These are phyloP conservation scores for Thryonomys swinderianus DNA, from an alignment of 2,113 vertebrate genomes.

Conservation along the genomic window DNA sequence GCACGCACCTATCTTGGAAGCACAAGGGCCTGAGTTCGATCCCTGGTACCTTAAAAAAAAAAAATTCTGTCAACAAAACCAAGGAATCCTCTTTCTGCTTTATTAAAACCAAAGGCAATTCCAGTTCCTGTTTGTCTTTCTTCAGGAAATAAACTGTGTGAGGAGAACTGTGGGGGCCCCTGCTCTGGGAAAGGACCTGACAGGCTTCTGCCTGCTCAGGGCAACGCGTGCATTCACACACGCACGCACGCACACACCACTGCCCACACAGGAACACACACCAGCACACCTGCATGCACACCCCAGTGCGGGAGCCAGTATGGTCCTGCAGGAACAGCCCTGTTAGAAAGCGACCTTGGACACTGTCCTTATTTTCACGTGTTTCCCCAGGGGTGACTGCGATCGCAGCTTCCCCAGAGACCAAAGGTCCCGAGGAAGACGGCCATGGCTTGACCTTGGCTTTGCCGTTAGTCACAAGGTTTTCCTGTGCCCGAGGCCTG, in stretches of 20 bases:
- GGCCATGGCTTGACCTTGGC: background rate
- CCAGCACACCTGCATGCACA: too few relatives aligned
- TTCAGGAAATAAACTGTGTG: slow-evolving; percentile 25
- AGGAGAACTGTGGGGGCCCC: rapidly evolving
- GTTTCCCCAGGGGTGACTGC: background rate
- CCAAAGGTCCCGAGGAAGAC: background rate
- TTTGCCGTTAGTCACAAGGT: background rate
- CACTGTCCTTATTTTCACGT: rapidly evolving
- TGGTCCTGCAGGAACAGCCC: background rate
- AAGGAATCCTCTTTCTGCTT: background rate
- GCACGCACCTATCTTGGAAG: too few relatives aligned
- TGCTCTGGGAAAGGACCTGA: background rate
- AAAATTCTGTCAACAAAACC: background rate
- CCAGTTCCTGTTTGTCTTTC: slow-evolving; percentile 46
- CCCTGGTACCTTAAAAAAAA: too few relatives aligned
- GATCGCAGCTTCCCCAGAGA: background rate
- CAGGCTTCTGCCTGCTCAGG: background rate
- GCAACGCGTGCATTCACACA: too few relatives aligned
- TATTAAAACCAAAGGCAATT: slow-evolving; percentile 28
- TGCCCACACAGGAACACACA: too few relatives aligned
- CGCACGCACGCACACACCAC: too few relatives aligned
- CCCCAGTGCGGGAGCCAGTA: rapidly evolving
- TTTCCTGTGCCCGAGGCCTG: background rate
- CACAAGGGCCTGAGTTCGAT: too few relatives aligned
- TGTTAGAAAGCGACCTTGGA: background rate